Evolutionary conservation across 2,797 vertebrate species (phyloP).

Genomic region (Hapalemur alaotrensis): DNA sequence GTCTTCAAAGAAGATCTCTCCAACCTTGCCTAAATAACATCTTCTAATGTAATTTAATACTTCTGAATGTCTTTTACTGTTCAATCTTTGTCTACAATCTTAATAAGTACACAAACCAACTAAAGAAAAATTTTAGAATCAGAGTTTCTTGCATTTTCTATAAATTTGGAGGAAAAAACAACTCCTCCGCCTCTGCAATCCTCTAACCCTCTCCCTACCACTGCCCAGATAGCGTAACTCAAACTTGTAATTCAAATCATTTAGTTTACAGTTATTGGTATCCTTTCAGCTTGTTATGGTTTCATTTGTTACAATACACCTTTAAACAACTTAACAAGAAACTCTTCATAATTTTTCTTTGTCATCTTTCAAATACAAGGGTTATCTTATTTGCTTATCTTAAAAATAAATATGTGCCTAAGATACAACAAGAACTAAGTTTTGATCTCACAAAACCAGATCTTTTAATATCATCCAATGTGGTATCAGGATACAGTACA

Average conservation of each 20-base stretch:
- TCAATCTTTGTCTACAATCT: neutral
- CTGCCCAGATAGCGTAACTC: neutral
- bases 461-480: neutral
- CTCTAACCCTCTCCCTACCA: neutral
- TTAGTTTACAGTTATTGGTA: neutral
- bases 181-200: too few relatives aligned
- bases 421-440: neutral
- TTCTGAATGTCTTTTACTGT: neutral
- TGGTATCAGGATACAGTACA: neutral
- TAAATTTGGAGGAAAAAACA: neutral
- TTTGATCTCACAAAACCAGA: neutral
- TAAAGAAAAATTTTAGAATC: neutral
- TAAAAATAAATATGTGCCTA: neutral
- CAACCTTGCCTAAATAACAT: neutral
- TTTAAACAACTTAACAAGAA: slow-evolving; percentile 21
- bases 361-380: neutral
- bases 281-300: neutral
- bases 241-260: neutral
- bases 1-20: neutral
- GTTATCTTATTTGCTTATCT: neutral
- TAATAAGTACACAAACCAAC: neutral
- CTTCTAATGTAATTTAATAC: neutral
- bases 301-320: neutral
- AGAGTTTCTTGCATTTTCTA: neutral
- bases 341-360: neutral